Evolutionary conservation across 2,888 invertebrate species (phyloP).

Genomic region (Lasioglossum morio): DNA sequence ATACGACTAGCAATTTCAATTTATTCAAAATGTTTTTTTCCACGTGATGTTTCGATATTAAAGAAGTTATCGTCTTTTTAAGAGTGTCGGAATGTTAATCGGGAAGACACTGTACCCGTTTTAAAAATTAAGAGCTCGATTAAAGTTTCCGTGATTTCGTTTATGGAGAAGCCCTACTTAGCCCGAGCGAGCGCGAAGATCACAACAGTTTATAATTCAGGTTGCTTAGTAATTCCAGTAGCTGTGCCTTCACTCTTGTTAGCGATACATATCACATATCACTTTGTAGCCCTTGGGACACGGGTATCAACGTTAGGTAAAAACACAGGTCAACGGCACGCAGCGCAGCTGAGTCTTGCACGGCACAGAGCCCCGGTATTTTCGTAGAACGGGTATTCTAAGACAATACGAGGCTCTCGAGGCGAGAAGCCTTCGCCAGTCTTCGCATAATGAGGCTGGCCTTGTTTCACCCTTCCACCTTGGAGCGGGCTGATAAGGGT

Average conservation of each 20-base stretch:
- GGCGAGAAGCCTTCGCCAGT: constrained; percentile 69
- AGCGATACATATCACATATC: background rate
- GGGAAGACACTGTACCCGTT: too few species aligned
- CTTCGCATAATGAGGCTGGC: constrained; percentile 74
- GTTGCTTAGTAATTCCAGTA: background rate
- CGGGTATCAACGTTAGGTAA: constrained; percentile 14
- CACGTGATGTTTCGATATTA: too few species aligned
- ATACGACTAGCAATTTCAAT: too few species aligned
- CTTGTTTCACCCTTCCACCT: constrained; percentile 65
- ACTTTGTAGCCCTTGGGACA: constrained; percentile 6
- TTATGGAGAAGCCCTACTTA: background rate
- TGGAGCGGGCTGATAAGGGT: constrained; percentile 67
- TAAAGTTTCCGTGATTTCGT: background rate
- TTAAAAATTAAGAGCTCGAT: too few species aligned
- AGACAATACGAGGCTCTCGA: constrained; percentile 74
- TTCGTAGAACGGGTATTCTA: constrained; percentile 62
- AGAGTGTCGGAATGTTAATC: too few species aligned
- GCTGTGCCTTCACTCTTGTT: background rate
- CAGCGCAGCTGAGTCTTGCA: constrained; percentile 31
- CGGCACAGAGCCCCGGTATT: constrained; percentile 47
- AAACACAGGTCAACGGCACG: constrained; percentile 39
- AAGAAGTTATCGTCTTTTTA: too few species aligned
- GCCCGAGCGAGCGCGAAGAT: background rate
- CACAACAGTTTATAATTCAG: background rate
- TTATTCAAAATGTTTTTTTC: too few species aligned